Evolutionary conservation across 92 coral and sea anemone genomes (phyloP).

Genomic region (Phenganax subtilis): DNA sequence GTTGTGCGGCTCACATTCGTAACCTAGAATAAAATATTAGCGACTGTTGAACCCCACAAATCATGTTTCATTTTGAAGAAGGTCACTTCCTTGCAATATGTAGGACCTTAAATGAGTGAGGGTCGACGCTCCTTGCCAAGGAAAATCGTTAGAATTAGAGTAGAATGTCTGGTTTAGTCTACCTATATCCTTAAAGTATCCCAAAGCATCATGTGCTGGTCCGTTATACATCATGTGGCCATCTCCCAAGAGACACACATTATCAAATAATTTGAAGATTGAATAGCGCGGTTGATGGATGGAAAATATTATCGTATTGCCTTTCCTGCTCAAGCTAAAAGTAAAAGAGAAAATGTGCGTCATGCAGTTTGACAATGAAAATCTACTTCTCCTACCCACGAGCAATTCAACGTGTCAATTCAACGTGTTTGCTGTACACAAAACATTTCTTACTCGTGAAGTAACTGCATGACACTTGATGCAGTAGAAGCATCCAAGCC

Average conservation of each 20-base stretch:
- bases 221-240: constrained; percentile 93
- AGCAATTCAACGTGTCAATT: neutral
- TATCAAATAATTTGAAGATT: constrained; percentile 76
- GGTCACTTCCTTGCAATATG: too few species aligned
- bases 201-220: constrained; percentile 61
- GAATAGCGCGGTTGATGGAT: constrained; percentile 97
- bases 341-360: neutral
- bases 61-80: too few species aligned
- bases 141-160: too few species aligned
- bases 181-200: constrained; percentile 78
- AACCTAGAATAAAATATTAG: constrained; percentile 41
- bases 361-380: neutral
- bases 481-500: constrained; percentile 95
- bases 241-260: constrained; percentile 60
- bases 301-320: constrained; percentile 84
- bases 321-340: constrained; percentile 66
- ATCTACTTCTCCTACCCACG: neutral
- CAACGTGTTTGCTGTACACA: neutral
- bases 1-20: constrained; percentile 78
- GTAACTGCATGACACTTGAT: constrained; percentile 64
- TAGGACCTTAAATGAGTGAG: too few species aligned
- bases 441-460: constrained; percentile 54
- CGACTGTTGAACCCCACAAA: neutral
- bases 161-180: constrained; percentile 1
- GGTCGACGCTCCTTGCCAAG: too few species aligned